phyloP scores from a whole-genome alignment of 2,888 invertebrate genomes.

The Lycophotia porphyrea region DNA sequence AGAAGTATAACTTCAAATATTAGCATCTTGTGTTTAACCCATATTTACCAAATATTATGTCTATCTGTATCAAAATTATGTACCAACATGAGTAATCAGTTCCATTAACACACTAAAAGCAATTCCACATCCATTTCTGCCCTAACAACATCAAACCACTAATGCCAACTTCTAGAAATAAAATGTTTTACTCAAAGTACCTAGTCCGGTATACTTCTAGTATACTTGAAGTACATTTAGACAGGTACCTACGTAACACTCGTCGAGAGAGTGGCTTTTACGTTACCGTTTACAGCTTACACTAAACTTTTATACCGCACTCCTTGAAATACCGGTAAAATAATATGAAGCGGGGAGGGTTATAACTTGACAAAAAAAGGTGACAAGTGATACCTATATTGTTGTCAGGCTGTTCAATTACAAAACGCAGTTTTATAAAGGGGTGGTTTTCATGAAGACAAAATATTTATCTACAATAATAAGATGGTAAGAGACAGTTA shows the following conservation, averaged over 20 bases:
- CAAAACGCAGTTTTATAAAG: too few species aligned
- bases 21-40: too few species aligned
- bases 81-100: neutral
- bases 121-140: neutral
- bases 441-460: neutral
- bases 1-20: too few species aligned
- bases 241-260: conserved; percentile 58
- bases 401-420: neutral
- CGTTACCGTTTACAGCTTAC: conserved; percentile 62
- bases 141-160: conserved; percentile 15
- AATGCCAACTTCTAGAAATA: conserved; percentile 23
- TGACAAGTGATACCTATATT: neutral
- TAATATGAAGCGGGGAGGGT: neutral
- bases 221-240: conserved; percentile 49
- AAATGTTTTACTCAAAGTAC: conserved; percentile 26
- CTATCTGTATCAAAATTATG: neutral
- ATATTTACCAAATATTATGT: too few species aligned
- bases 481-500: too few species aligned
- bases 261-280: conserved; percentile 67
- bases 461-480: neutral
- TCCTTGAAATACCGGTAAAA: conserved; percentile 16
- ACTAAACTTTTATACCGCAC: conserved; percentile 69
- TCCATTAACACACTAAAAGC: conserved; percentile 2
- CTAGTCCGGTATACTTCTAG: conserved; percentile 16
- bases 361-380: neutral